A percentile compares a stretch with the other conserved stretches of the same genome.
phyloP scores from a whole-genome alignment of 2,113 vertebrate genomes.

The Microcebus jonahi region DNA sequence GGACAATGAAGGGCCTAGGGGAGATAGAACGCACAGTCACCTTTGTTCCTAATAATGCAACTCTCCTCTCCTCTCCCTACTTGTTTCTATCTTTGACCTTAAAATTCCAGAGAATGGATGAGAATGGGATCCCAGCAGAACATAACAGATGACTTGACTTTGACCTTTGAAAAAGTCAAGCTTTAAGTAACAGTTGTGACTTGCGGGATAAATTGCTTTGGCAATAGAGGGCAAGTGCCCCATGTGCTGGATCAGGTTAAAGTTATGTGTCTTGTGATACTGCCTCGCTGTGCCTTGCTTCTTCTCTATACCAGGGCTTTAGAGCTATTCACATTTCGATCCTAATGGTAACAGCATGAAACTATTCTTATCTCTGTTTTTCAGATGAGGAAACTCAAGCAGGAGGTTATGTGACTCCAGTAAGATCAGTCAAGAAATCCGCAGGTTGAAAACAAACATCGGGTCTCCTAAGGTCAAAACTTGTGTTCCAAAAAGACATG shows the following conservation, averaged over 20 bases:
- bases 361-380: conserved; percentile 20
- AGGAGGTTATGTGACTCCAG: not conserved
- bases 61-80: not conserved
- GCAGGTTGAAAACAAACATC: conserved; percentile 31
- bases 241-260: not conserved
- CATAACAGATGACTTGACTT: conserved; percentile 25
- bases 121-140: not conserved
- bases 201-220: conserved; percentile 54
- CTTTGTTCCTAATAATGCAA: not conserved
- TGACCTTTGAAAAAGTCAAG: conserved; percentile 27
- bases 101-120: conserved; percentile 32
- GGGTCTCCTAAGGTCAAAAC: conserved; percentile 25
- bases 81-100: conserved; percentile 12
- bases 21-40: fast-evolving
- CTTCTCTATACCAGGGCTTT: not conserved
- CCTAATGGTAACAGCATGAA: conserved; percentile 38
- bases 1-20: not conserved
- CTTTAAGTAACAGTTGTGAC: conserved; percentile 8
- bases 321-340: conserved; percentile 10
- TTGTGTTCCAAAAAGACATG: conserved; percentile 4
- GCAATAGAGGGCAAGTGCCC: not conserved
- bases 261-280: not conserved
- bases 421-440: conserved; percentile 55
- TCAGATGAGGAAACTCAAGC: conserved; percentile 55
- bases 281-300: not conserved